Conservation (phyloP, 2,113 vertebrate genomes). For the Aphelocoma coerulescens region DNA sequence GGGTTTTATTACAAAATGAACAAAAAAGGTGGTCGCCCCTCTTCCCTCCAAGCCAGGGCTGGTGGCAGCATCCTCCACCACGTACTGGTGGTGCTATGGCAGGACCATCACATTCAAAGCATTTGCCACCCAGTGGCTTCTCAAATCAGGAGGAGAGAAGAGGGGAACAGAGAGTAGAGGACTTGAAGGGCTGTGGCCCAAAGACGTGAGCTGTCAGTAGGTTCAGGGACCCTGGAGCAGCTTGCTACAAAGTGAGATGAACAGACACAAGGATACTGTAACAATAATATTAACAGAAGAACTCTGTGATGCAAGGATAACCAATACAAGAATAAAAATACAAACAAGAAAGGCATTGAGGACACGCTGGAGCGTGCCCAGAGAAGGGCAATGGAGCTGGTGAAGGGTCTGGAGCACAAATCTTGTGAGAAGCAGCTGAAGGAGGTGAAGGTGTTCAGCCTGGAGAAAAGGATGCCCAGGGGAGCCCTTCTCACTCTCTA, state of each 20-base stretch:
- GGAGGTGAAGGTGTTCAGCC: not conserved
- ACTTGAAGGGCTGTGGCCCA: not conserved
- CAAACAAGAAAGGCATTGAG: not conserved
- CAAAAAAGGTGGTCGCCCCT: accelerated
- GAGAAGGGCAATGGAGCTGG: not conserved
- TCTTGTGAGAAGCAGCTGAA: not conserved
- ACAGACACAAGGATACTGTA: not conserved
- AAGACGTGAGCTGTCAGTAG: not conserved
- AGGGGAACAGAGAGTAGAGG: not conserved
- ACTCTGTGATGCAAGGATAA: not conserved
- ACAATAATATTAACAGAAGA: not conserved
- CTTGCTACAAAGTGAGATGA: not conserved
- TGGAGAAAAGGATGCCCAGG: not conserved
- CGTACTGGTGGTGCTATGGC: accelerated
- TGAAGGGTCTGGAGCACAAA: not conserved
- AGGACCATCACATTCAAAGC: not conserved
- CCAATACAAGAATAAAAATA: not conserved
- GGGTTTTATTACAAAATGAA: not conserved
- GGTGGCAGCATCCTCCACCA: accelerated
- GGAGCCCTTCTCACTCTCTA: not conserved
- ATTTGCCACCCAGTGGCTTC: not conserved
- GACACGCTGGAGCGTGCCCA: accelerated
- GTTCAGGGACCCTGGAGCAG: not conserved
- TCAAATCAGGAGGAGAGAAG: not conserved
- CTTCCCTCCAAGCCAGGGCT: not conserved